These are phyloP conservation scores for Callocephalon fimbriatum DNA, from an alignment of 2,113 vertebrate species.

Conservation along the genomic window DNA sequence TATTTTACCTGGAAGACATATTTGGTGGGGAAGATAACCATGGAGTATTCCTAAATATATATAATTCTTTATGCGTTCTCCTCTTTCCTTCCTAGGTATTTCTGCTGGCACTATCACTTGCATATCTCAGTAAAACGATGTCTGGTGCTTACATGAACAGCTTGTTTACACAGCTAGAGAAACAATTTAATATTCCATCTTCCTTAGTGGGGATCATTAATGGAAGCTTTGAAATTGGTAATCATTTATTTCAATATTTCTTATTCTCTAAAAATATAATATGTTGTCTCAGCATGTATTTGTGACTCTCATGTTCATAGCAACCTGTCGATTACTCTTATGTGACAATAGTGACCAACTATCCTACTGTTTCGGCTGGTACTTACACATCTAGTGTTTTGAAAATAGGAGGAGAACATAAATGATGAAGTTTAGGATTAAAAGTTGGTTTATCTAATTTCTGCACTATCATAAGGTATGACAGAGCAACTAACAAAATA, in stretches of 20 bases:
- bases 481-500: background rate
- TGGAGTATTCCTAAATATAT: background rate
- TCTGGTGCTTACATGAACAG: constrained; percentile 82
- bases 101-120: constrained; percentile 76
- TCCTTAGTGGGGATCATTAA: constrained; percentile 82
- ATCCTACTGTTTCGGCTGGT: background rate
- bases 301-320: background rate
- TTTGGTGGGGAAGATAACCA: background rate
- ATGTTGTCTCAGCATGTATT: background rate
- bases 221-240: constrained; percentile 87
- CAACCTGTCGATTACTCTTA: background rate
- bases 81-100: constrained; percentile 75
- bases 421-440: background rate
- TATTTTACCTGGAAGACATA: background rate
- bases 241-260: background rate
- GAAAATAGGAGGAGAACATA: background rate
- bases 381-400: background rate
- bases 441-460: background rate
- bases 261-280: background rate
- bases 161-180: constrained; percentile 85
- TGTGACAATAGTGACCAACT: background rate
- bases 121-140: constrained; percentile 78
- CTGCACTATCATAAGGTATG: background rate
- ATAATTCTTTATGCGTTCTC: background rate
- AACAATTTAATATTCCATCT: constrained; percentile 81